Conservation (phyloP, 2,888 invertebrate genomes). For the Athalia circularis region DNA sequence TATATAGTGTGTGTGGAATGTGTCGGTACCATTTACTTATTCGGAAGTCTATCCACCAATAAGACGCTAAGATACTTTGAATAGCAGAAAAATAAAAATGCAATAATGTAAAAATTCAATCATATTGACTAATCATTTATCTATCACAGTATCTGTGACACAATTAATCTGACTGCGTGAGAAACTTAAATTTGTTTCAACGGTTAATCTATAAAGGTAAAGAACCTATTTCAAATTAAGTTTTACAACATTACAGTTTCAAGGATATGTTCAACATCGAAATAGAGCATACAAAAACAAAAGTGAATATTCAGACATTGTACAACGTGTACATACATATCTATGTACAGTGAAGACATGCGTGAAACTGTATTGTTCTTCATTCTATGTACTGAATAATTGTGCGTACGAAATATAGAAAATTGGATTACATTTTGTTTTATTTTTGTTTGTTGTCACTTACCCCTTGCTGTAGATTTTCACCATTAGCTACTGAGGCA, state of each 20-base stretch:
- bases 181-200: neutral
- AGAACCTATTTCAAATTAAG: neutral
- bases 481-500: slow-evolving; percentile 60
- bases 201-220: too few species aligned
- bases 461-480: slow-evolving; percentile 67
- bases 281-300: slow-evolving; percentile 52
- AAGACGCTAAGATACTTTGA: neutral
- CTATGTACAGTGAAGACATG: slow-evolving; percentile 27
- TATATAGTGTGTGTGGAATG: neutral
- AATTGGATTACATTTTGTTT: slow-evolving; percentile 31
- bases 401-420: slow-evolving; percentile 40
- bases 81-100: neutral
- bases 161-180: slow-evolving; percentile 1
- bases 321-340: slow-evolving; percentile 46
- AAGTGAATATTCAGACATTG: slow-evolving; percentile 47
- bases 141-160: neutral
- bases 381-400: slow-evolving; percentile 49
- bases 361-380: slow-evolving; percentile 59
- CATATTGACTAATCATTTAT: neutral
- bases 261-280: slow-evolving; percentile 51
- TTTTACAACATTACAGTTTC: slow-evolving; percentile 58
- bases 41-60: slow-evolving; percentile 11
- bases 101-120: neutral
- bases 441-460: slow-evolving; percentile 54
- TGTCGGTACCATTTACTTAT: slow-evolving; percentile 2